Evolutionary conservation across 2,888 invertebrate genomes (phyloP).

Genomic region (Drosophila yooni): DNA sequence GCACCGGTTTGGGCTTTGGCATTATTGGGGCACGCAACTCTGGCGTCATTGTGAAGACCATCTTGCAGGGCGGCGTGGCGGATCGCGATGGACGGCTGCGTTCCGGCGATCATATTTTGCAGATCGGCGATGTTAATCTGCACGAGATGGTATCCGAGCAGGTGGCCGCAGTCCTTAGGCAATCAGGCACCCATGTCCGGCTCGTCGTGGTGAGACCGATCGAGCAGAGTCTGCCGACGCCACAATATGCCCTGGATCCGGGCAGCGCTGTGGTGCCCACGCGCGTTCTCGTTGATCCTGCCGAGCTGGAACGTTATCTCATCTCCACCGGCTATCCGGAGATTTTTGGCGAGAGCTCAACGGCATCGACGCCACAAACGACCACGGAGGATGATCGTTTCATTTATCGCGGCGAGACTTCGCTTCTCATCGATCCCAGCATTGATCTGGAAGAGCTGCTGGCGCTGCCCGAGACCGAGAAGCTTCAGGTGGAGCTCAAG

Average conservation of each 20-base stretch:
- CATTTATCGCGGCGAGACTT: conserved; percentile 82
- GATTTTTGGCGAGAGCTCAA: conserved; percentile 88
- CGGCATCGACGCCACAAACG: conserved; percentile 84
- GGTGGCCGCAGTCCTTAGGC: conserved; percentile 97
- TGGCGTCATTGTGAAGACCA: conserved; percentile 99
- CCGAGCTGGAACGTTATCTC: conserved; percentile 93
- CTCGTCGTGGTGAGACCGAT: conserved; percentile 97
- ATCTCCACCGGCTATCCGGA: conserved; percentile 93
- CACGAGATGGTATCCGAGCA: conserved; percentile 99
- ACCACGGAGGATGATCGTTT: conserved; percentile 85
- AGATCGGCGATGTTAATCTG: conserved; percentile 95
- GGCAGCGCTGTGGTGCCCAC: conserved; percentile 88
- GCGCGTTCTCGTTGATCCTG: conserved; percentile 93
- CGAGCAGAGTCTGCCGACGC: conserved; percentile 88
- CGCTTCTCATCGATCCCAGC: conserved; percentile 82
- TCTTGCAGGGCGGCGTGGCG: conserved; percentile 98
- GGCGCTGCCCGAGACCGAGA: conserved; percentile 95
- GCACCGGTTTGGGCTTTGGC: conserved; percentile 98
- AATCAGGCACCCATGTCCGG: conserved; percentile 97
- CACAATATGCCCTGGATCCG: conserved; percentile 85
- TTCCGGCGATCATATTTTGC: conserved; percentile 99
- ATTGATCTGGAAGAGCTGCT: conserved; percentile 87
- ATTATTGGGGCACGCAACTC: conserved; percentile 99
- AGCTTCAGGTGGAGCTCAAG: conserved; percentile 95
- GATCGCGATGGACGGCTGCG: conserved; percentile 98